A percentile compares a stretch with the other conserved stretches of the same genome.
Conservation (phyloP, 1,140 invertebrate species). For the Heliothis subflexa region DNA sequence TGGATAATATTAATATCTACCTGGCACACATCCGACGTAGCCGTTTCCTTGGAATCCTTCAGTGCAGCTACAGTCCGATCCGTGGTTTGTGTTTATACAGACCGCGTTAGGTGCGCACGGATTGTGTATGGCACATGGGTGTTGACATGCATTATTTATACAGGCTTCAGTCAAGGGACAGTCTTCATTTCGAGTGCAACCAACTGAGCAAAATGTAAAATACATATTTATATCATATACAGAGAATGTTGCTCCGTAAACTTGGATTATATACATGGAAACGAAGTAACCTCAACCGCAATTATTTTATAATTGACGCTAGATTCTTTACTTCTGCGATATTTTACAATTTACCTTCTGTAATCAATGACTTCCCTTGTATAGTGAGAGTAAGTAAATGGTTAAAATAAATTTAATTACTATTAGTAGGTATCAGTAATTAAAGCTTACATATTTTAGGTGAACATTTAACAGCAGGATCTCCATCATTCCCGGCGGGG, state of each 20-base stretch:
- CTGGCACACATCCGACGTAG: conserved; percentile 91
- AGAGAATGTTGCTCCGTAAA: not conserved
- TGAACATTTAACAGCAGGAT: conserved; percentile 91
- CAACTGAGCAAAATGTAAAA: conserved; percentile 88
- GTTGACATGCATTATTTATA: conserved; percentile 92
- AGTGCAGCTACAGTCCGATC: conserved; percentile 93
- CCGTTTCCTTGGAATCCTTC: conserved; percentile 95
- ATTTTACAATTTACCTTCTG: conserved; percentile 19
- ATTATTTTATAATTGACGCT: not conserved
- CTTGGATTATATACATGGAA: conserved; percentile 17
- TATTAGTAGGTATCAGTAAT: conserved; percentile 53
- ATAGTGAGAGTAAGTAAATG: conserved; percentile 31
- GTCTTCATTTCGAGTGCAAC: conserved; percentile 93
- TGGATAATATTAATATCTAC: conserved; percentile 83
- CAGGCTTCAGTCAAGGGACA: conserved; percentile 93
- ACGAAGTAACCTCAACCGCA: conserved; percentile 14
- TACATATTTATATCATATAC: conserved; percentile 40
- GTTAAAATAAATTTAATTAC: conserved; percentile 48
- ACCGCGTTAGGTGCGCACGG: conserved; percentile 94
- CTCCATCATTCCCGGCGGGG: conserved; percentile 91
- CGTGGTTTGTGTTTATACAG: conserved; percentile 95
- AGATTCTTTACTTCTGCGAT: not conserved
- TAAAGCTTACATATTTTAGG: conserved; percentile 90
- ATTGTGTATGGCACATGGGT: conserved; percentile 93
- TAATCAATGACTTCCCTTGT: not conserved